Conservation (phyloP, 2,113 vertebrate genomes). For the Uria lomvia region DNA sequence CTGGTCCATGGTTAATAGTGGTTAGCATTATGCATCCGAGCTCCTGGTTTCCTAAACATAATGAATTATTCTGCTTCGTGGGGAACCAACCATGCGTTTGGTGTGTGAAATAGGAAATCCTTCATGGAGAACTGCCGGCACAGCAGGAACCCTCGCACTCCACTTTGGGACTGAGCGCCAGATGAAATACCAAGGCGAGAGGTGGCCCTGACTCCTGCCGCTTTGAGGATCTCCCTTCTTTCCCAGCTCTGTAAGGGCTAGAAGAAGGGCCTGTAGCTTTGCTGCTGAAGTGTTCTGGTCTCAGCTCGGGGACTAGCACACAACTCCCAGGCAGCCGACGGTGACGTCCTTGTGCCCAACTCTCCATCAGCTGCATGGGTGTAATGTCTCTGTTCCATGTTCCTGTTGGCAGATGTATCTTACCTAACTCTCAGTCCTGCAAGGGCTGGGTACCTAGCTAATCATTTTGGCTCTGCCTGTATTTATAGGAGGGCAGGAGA, state of each 20-base stretch:
- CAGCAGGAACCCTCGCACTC: neutral
- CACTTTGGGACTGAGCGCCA: neutral
- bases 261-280: neutral
- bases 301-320: neutral
- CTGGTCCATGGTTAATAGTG: slow-evolving; percentile 20
- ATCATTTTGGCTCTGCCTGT: neutral
- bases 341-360: too few species aligned
- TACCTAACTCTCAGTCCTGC: neutral
- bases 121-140: neutral
- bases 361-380: neutral
- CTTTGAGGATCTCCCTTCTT: neutral
- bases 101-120: neutral
- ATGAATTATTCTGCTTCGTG: slow-evolving; percentile 19
- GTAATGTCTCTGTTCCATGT: neutral
- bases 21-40: slow-evolving; percentile 33
- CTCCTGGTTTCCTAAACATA: slow-evolving; percentile 25
- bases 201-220: neutral
- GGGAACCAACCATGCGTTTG: neutral
- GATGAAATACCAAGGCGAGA: neutral
- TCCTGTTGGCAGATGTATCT: neutral
- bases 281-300: neutral
- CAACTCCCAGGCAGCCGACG: neutral
- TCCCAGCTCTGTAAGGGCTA: neutral
- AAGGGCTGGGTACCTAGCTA: neutral
- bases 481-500: neutral